Evolutionary conservation across 2,113 vertebrate genomes (phyloP).

Genomic region (Aplodontia rufa): DNA sequence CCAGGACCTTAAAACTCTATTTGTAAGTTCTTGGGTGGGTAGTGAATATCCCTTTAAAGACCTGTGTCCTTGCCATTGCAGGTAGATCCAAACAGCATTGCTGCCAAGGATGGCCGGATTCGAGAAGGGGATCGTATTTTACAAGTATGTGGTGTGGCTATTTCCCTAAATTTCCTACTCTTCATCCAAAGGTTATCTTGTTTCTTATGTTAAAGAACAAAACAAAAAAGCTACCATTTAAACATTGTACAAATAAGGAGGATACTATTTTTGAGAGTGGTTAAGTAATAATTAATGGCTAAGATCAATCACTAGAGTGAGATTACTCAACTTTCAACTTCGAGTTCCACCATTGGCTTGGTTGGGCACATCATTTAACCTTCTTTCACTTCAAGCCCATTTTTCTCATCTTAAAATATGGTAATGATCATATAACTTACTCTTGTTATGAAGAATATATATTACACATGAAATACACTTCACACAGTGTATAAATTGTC

Average conservation of each 20-base stretch:
- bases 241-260: background rate
- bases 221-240: background rate
- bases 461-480: background rate
- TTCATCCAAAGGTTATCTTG: constrained; percentile 40
- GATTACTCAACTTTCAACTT: background rate
- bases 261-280: background rate
- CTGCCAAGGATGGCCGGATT: constrained; percentile 95
- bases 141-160: constrained; percentile 87
- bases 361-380: background rate
- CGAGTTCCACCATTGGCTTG: background rate
- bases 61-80: constrained; percentile 64
- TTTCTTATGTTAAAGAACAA: constrained; percentile 63
- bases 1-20: background rate
- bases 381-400: background rate
- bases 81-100: constrained; percentile 97
- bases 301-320: background rate
- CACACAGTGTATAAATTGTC: background rate
- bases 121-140: constrained; percentile 97
- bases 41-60: background rate
- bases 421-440: background rate
- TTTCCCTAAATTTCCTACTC: constrained; percentile 46
- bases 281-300: background rate
- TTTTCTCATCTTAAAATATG: background rate
- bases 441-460: background rate
- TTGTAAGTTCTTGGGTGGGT: background rate